Evolutionary conservation across 2,888 invertebrate species (phyloP).

Genomic region (Clostera curtula): DNA sequence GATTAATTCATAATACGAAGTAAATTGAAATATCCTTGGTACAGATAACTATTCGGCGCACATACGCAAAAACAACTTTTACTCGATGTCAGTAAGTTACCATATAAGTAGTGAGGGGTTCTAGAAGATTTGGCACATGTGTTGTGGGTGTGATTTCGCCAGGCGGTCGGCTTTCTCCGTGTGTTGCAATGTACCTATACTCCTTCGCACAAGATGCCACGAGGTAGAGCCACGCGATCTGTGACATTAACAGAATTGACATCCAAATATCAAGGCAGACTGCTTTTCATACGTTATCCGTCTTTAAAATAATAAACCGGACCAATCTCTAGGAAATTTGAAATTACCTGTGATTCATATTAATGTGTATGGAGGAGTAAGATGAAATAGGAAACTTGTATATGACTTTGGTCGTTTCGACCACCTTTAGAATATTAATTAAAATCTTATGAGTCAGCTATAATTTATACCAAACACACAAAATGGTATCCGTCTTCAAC

Average conservation of each 20-base stretch:
- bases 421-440: conserved; percentile 17
- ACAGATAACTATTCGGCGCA: conserved; percentile 21
- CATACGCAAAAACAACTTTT: conserved; percentile 54
- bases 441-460: conserved; percentile 26
- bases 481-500: conserved; percentile 6
- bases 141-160: conserved; percentile 70
- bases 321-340: conserved; percentile 34
- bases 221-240: conserved; percentile 15
- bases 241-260: conserved; percentile 49
- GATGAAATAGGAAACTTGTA: conserved; percentile 60
- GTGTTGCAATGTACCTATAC: conserved; percentile 44
- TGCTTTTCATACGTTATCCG: conserved; percentile 31
- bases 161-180: conserved; percentile 62
- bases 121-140: conserved; percentile 60
- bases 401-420: conserved; percentile 28
- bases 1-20: neutral
- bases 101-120: conserved; percentile 45
- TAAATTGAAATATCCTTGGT: conserved; percentile 24
- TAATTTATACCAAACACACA: conserved; percentile 14
- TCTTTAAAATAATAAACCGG: conserved; percentile 36
- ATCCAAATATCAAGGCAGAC: conserved; percentile 62
- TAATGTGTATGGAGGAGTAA: conserved; percentile 40
- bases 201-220: conserved; percentile 17
- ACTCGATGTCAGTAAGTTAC: conserved; percentile 40
- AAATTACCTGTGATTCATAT: conserved; percentile 50